phyloP scores from a whole-genome alignment of 2,113 vertebrate genomes.

The Mormoops blainvillei region DNA sequence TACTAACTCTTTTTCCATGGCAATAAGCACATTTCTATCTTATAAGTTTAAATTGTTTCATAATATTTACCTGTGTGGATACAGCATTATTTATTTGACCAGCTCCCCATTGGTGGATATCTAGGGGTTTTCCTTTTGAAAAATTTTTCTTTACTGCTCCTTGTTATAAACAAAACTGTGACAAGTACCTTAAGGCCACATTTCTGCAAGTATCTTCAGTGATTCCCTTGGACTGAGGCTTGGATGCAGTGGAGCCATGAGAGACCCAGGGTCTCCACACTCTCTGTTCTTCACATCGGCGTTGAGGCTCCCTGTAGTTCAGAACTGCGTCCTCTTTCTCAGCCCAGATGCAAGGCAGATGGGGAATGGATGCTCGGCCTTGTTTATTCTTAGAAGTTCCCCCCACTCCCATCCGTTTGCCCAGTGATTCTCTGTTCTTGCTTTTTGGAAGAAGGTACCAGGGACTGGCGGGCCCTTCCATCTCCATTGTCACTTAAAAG shows the following conservation, averaged over 20 bases:
- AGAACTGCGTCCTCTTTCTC: background rate
- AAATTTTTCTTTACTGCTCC: background rate
- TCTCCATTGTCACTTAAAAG: background rate
- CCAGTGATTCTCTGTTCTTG: background rate
- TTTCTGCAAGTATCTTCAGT: background rate
- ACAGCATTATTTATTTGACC: background rate
- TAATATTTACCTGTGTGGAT: background rate
- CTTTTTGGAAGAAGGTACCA: background rate
- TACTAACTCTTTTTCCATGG: background rate
- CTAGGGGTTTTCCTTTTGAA: background rate
- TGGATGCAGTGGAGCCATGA: background rate
- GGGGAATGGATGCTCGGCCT: background rate
- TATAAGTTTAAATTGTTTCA: background rate
- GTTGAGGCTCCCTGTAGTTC: background rate
- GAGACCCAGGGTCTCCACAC: background rate
- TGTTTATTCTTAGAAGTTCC: background rate
- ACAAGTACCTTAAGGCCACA: background rate
- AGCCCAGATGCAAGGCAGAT: constrained; percentile 47
- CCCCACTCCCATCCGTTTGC: background rate
- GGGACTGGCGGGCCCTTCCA: background rate
- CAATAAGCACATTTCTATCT: background rate
- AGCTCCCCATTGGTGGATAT: background rate
- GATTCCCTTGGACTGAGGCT: background rate
- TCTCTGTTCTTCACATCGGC: background rate
- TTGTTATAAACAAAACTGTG: background rate